Evolutionary conservation across 2,888 invertebrate species (phyloP).

Genomic region (Parelbella ahira): DNA sequence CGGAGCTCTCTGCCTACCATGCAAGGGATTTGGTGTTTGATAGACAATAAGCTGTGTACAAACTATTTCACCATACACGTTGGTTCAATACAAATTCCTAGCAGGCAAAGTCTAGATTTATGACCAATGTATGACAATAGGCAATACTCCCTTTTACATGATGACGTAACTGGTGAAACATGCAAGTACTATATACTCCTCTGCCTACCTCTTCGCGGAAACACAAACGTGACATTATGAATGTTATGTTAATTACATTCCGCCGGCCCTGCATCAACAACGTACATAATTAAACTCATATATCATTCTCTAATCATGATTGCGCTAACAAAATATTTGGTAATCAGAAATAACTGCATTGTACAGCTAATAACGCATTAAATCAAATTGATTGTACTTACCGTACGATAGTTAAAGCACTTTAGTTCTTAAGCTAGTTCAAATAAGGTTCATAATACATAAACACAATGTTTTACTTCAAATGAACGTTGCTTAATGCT

Average conservation of each 20-base stretch:
- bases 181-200: too few relatives aligned
- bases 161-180: too few relatives aligned
- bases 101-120: too few relatives aligned
- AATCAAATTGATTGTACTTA: constrained; percentile 17
- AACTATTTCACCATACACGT: too few relatives aligned
- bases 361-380: constrained; percentile 18
- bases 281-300: constrained; percentile 19
- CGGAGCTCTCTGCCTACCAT: too few relatives aligned
- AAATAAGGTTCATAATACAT: constrained; percentile 14
- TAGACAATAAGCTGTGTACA: too few relatives aligned
- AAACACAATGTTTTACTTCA: not conserved
- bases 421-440: constrained; percentile 2
- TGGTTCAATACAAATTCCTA: too few relatives aligned
- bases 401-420: not conserved
- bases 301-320: constrained; percentile 20
- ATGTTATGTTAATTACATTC: constrained; percentile 16
- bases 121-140: too few relatives aligned
- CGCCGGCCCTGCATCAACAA: constrained; percentile 9
- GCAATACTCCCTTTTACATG: too few relatives aligned
- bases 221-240: too few relatives aligned
- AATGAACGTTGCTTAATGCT: constrained; percentile 15
- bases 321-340: constrained; percentile 19
- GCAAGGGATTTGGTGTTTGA: too few relatives aligned
- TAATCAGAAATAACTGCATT: constrained; percentile 24
- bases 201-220: too few relatives aligned